Evolutionary conservation across 2,888 invertebrate species (phyloP), one percentile per base, ranked within the genome.

Genomic region (Trichogramma evanescens): DNA sequence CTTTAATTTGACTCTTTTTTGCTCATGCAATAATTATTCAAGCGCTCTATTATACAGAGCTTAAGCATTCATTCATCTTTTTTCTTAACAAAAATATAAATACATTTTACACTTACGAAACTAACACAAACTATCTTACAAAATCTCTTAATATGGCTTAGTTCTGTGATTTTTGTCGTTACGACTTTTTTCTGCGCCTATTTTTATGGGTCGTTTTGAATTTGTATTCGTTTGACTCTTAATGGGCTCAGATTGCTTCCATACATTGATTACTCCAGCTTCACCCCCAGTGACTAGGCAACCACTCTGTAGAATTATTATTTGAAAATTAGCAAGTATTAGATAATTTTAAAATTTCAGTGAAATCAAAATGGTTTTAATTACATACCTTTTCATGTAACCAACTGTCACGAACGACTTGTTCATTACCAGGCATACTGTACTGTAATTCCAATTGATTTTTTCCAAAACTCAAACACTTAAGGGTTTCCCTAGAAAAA

Each of bases 241-340:
- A 4, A 61, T 5, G 4, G 59, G 46, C 57, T 69, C 68, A 57
- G 66, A 65, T 66, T 72, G 72, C 63, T 79, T 78, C 91, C 91
- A 91, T 49, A 86, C 77, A 69, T 84, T 83, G 8, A 91, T 69
- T 49, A 84, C 76, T 9, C 88, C 88, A n/a, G 82, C 77, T 79
- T 91, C 91, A 4, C 91, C 91, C 26, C 86, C 85, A 7, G 89
- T 89, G 63, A 90, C 73, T 52, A 90, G 74, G 26, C 84, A 64
- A 66, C 86, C 84, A 40, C 79, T 80, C 86, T 89, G 74, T 9
- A 79, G 76, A 69, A 66, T 9, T 42, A 51, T 55, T 38, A 53
- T 61, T 54, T 48, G 56, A 61, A 54, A 46, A 49, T 58, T 64
- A 50, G n/a, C n/a, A n/a, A 8, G n/a, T 40, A 13, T 46, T 8